These are phyloP conservation scores for Cephonodes hylas DNA, from an alignment of 2,888 invertebrate genomes.

Conservation along the genomic window DNA sequence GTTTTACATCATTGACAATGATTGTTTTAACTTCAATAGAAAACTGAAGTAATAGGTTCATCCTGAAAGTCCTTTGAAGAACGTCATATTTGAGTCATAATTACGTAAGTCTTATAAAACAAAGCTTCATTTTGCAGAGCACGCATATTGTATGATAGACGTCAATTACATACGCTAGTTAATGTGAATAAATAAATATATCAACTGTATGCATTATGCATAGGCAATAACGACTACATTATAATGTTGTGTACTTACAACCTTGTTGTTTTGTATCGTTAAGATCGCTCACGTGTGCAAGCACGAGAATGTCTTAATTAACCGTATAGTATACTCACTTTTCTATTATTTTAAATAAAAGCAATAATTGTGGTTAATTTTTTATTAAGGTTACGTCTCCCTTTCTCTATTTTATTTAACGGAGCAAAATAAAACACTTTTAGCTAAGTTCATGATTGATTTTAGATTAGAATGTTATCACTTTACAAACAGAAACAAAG, in stretches of 20 bases:
- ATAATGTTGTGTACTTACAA: constrained; percentile 7
- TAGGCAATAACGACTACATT: not conserved
- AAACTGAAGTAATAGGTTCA: not conserved
- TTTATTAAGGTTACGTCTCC: no score
- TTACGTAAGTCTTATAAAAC: not conserved
- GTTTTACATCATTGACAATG: not conserved
- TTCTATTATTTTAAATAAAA: not conserved
- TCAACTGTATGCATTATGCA: not conserved
- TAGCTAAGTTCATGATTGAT: no score
- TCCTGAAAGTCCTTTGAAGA: not conserved
- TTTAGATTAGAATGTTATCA: no score
- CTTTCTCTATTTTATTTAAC: no score
- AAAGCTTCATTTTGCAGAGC: not conserved
- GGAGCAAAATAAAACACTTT: no score
- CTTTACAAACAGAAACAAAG: no score
- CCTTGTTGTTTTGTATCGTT: constrained; percentile 9
- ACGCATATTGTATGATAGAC: constrained; percentile 2
- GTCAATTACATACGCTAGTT: constrained; percentile 11
- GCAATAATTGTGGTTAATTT: not conserved
- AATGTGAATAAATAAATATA: constrained; percentile 10
- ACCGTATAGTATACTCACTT: not conserved
- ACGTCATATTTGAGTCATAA: not conserved
- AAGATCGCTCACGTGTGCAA: constrained; percentile 6
- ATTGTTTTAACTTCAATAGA: not conserved
- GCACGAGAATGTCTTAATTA: not conserved